A percentile compares a stretch with the other conserved stretches of the same genome.
phyloP scores from a whole-genome alignment of 2,113 vertebrate species.

The Aviceda subcristata region DNA sequence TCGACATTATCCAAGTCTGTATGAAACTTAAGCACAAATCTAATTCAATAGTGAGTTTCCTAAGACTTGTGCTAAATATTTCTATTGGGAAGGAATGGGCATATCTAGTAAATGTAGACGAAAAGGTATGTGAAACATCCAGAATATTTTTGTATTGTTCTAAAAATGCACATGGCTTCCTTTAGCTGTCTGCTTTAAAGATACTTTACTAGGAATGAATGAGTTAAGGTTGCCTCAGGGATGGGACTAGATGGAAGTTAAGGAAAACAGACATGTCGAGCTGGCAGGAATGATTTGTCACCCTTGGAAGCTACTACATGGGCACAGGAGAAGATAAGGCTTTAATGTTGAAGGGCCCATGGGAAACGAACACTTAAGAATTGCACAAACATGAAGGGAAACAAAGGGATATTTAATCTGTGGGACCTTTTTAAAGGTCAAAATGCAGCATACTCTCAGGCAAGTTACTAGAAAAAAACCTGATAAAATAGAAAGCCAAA shows the following conservation, averaged over 20 bases:
- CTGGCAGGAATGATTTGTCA: background rate
- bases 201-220: background rate
- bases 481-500: background rate
- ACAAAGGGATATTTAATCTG: background rate
- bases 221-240: background rate
- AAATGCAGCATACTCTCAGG: background rate
- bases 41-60: background rate
- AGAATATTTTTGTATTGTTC: background rate
- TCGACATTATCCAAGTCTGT: background rate
- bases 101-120: background rate
- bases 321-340: background rate
- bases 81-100: background rate
- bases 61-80: background rate
- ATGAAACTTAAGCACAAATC: background rate
- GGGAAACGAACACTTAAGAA: background rate
- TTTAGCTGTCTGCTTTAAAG: background rate
- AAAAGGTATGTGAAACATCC: background rate
- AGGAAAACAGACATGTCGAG: background rate
- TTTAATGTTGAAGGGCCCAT: accelerated
- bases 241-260: background rate
- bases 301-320: background rate
- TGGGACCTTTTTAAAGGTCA: background rate
- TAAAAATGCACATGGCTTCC: background rate
- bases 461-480: background rate
- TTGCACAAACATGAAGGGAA: background rate